Evolutionary conservation across 2,888 invertebrate genomes (phyloP).

Genomic region (Chironomus tentans): DNA sequence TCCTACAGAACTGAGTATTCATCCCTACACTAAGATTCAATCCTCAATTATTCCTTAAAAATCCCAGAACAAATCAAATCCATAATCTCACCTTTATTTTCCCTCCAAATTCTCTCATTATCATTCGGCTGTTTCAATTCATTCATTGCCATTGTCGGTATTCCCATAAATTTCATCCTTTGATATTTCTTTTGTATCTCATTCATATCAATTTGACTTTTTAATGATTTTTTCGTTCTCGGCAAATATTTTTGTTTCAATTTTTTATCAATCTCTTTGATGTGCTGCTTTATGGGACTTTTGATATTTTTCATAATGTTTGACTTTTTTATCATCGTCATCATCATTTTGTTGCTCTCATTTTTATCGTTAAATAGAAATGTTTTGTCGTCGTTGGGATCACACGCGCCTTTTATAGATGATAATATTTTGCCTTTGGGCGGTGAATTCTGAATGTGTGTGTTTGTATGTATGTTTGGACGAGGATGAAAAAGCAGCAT

Average conservation of each 20-base stretch:
- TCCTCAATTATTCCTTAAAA: too few relatives aligned
- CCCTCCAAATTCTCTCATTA: too few relatives aligned
- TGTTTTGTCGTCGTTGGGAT: constrained; percentile 6
- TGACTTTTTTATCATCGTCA: too few relatives aligned
- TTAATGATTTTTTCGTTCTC: neutral
- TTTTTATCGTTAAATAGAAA: constrained; percentile 1
- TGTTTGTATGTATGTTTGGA: too few relatives aligned
- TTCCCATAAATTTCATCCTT: constrained; percentile 17
- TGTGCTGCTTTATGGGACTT: constrained; percentile 8
- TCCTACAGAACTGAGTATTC: too few relatives aligned
- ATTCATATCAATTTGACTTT: neutral
- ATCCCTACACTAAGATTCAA: too few relatives aligned
- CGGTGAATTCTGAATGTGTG: neutral
- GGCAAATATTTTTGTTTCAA: neutral
- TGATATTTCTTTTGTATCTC: neutral
- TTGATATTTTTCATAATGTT: neutral
- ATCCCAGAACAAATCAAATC: too few relatives aligned
- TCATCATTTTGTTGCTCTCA: neutral
- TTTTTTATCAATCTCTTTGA: neutral
- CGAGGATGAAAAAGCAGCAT: too few relatives aligned
- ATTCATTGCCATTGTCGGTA: neutral
- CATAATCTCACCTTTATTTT: neutral
- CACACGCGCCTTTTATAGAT: neutral
- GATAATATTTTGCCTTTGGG: constrained; percentile 10
- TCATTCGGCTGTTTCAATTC: too few relatives aligned